Conservation (phyloP, 2,113 vertebrate species). For the Thunnus maccoyii region DNA sequence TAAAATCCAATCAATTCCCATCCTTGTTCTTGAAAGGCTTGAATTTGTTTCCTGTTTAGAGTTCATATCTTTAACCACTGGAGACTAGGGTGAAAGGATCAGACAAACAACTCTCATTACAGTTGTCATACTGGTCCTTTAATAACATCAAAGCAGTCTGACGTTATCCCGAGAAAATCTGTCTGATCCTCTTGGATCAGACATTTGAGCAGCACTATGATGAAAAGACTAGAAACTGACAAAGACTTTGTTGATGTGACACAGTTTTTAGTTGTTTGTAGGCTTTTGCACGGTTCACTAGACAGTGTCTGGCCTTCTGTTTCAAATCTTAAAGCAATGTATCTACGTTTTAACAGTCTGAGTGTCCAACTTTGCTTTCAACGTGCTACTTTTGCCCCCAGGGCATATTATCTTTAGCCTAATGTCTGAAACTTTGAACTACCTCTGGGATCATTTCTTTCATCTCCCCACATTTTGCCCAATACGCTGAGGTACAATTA, state of each 20-base stretch:
- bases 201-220: conserved; percentile 65
- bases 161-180: conserved; percentile 64
- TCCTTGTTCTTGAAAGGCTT: neutral
- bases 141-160: conserved; percentile 70
- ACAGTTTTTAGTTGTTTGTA: conserved; percentile 42
- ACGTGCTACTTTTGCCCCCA: conserved; percentile 7
- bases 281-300: conserved; percentile 16
- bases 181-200: conserved; percentile 63
- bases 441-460: conserved; percentile 72
- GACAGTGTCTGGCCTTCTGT: neutral
- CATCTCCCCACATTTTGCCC: conserved; percentile 56
- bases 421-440: conserved; percentile 63
- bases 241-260: conserved; percentile 46
- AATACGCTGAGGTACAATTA: conserved; percentile 79
- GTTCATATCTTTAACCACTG: neutral
- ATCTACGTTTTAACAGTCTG: conserved; percentile 6
- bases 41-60: neutral
- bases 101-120: conserved; percentile 10
- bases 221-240: conserved; percentile 73
- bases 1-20: no score
- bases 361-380: conserved; percentile 59
- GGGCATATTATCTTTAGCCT: conserved; percentile 55
- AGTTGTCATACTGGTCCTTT: conserved; percentile 37
- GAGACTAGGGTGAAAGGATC: neutral
- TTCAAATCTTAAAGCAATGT: conserved; percentile 28